A percentile compares a stretch with the other conserved stretches of the same genome.
Conservation (phyloP, 2,888 invertebrate species). For the Mamestra brassicae region DNA sequence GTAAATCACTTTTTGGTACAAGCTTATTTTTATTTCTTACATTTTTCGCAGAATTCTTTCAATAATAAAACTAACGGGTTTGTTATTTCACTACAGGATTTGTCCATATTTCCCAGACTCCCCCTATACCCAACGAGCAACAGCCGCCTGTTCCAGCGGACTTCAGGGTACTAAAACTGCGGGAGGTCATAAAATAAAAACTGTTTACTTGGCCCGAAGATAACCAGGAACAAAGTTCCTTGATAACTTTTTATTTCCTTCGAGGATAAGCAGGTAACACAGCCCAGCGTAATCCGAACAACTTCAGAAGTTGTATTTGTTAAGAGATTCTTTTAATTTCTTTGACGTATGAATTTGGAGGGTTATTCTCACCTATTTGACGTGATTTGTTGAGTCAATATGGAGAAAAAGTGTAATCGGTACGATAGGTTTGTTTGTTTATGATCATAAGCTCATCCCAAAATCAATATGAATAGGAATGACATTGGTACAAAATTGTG, state of each 20-base stretch:
- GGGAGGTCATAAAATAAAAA: slow-evolving; percentile 88
- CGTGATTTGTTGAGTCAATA: slow-evolving; percentile 51
- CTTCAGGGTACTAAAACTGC: slow-evolving; percentile 79
- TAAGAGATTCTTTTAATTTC: slow-evolving; percentile 56
- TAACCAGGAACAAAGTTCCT: slow-evolving; percentile 87
- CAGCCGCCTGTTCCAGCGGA: slow-evolving; percentile 49
- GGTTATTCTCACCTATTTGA: slow-evolving; percentile 31
- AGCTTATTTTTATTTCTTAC: no score
- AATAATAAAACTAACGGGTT: background rate
- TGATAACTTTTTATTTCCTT: slow-evolving; percentile 90
- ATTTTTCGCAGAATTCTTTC: no score
- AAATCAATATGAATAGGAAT: slow-evolving; percentile 31
- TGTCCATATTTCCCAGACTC: slow-evolving; percentile 4
- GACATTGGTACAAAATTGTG: background rate
- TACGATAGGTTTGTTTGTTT: slow-evolving; percentile 37
- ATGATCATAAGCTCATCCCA: slow-evolving; percentile 14
- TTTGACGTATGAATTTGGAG: slow-evolving; percentile 42
- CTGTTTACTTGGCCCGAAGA: slow-evolving; percentile 88
- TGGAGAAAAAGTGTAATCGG: slow-evolving; percentile 23
- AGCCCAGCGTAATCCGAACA: slow-evolving; percentile 67
- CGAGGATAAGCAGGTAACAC: slow-evolving; percentile 79
- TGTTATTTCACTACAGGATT: background rate
- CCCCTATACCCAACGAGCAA: slow-evolving; percentile 31
- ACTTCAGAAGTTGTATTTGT: slow-evolving; percentile 65
- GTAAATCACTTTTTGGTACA: no score